Base-by-base conservation (phyloP, 1,140 invertebrate genomes). In the Fragariocoptes setiger region DNA sequence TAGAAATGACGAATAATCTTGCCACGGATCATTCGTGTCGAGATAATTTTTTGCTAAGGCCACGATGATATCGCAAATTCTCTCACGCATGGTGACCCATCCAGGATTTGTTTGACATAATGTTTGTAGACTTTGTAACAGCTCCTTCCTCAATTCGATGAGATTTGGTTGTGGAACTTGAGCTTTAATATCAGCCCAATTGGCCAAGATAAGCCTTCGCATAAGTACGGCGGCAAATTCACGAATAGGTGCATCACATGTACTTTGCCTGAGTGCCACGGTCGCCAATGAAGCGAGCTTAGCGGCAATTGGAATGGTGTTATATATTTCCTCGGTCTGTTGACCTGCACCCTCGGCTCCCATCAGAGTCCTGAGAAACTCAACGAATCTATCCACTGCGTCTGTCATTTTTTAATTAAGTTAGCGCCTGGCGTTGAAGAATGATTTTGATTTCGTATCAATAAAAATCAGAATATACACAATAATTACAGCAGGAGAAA, bases 41-140 rank as follows among this genome's bases (percentile, higher is more conserved):
- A 97, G 75, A 43, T 90, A 65, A 62, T 86, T 90, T 52, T 85
- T 66, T 1, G 83, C 82, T 20, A 94, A 65, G 64, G 97, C 90
- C 21, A 86, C 75, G 35, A 75, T 71, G 41, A 86, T 71, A 58
- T 99, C 90, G 56, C 82, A 90, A 18, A 86, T 64, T 64, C 92
- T 94, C 44, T 77, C 73, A n/a, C n/a, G n/a, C n/a, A n/a, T n/a
- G n/a, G n/a, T n/a, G n/a, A n/a, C n/a, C n/a, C 46, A 82, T 63
- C 37, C 94, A 62, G 44, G 65, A 60, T 3, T 53, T 48, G n/a
- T n/a, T n/a, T n/a, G n/a, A n/a, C n/a, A n/a, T n/a, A n/a, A n/a
- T n/a, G 38, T 74, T 69, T 19, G 61, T 67, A 48, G 82, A 72
- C 53, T 82, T 75, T 52, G 76, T 73, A 97, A 62, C 38, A 95